These are phyloP conservation scores for Orthosia cruda DNA, from an alignment of 2,888 invertebrate genomes.

Conservation along the genomic window DNA sequence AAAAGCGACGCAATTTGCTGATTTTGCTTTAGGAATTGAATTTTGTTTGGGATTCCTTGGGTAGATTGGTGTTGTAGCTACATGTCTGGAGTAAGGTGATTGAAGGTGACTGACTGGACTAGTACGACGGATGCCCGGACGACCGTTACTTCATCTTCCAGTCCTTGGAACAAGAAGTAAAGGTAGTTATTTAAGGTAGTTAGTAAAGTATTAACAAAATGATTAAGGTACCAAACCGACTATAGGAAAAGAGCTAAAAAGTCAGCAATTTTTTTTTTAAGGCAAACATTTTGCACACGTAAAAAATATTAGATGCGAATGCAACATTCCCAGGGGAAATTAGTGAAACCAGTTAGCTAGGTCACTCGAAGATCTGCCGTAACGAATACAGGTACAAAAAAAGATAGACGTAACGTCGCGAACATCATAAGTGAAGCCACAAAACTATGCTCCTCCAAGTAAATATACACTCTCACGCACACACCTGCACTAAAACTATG, in stretches of 20 bases:
- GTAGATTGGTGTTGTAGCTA: background rate
- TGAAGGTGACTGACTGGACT: too few species aligned
- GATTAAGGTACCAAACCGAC: background rate
- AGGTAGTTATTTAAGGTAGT: too few species aligned
- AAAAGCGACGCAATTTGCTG: constrained; percentile 49
- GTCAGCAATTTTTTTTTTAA: background rate
- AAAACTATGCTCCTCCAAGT: too few species aligned
- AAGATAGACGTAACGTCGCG: too few species aligned
- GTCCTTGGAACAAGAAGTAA: too few species aligned
- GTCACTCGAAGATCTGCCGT: constrained; percentile 50
- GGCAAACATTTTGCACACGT: constrained; percentile 36
- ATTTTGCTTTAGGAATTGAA: constrained; percentile 26
- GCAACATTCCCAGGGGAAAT: constrained; percentile 71
- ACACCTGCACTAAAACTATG: too few species aligned
- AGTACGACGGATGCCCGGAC: too few species aligned
- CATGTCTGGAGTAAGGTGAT: too few species aligned
- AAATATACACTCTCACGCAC: too few species aligned
- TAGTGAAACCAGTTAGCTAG: constrained; percentile 61
- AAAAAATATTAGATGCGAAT: constrained; percentile 62
- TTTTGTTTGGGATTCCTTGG: constrained; percentile 16
- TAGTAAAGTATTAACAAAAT: too few species aligned
- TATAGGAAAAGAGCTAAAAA: constrained; percentile 3
- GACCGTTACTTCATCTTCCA: too few species aligned
- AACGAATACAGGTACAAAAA: constrained; percentile 18
- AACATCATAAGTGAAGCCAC: too few species aligned